A percentile compares a stretch with the other conserved stretches of the same genome.
These are phyloP conservation scores for Myotis davidii DNA, from an alignment of 2,113 vertebrate species.

Conservation along the genomic window DNA sequence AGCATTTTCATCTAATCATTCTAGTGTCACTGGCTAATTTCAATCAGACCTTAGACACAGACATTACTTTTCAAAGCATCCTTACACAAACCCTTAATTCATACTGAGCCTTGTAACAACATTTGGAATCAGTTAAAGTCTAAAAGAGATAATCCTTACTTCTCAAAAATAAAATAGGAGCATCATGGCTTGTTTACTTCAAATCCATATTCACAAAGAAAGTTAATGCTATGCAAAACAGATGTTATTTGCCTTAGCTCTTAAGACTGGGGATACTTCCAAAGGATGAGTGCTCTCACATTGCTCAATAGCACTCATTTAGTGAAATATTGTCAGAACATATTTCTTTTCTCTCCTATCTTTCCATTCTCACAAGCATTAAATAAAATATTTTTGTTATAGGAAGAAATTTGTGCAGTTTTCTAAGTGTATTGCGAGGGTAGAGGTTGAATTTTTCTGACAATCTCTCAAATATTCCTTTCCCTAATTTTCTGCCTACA, in stretches of 20 bases:
- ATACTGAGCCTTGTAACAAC: neutral
- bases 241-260: neutral
- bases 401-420: neutral
- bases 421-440: neutral
- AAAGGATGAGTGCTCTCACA: slow-evolving; percentile 10
- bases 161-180: slow-evolving; percentile 22
- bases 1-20: slow-evolving; percentile 47
- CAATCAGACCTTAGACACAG: slow-evolving; percentile 14
- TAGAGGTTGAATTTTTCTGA: neutral
- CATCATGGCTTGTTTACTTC: neutral
- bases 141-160: neutral
- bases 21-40: slow-evolving; percentile 42
- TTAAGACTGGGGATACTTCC: slow-evolving; percentile 19
- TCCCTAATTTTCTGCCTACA: neutral
- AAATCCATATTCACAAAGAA: slow-evolving; percentile 24
- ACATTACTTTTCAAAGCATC: slow-evolving; percentile 33
- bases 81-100: slow-evolving; percentile 11
- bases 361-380: neutral
- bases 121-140: slow-evolving; percentile 42
- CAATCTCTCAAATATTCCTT: neutral
- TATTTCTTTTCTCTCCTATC: slow-evolving; percentile 10
- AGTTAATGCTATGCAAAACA: neutral
- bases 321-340: slow-evolving; percentile 21
- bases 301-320: neutral
- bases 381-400: slow-evolving; percentile 39